Evolutionary conservation across 2,797 vertebrate genomes (phyloP), one percentile per base, ranked within the genome.

Genomic region (Jordanella pulchra): DNA sequence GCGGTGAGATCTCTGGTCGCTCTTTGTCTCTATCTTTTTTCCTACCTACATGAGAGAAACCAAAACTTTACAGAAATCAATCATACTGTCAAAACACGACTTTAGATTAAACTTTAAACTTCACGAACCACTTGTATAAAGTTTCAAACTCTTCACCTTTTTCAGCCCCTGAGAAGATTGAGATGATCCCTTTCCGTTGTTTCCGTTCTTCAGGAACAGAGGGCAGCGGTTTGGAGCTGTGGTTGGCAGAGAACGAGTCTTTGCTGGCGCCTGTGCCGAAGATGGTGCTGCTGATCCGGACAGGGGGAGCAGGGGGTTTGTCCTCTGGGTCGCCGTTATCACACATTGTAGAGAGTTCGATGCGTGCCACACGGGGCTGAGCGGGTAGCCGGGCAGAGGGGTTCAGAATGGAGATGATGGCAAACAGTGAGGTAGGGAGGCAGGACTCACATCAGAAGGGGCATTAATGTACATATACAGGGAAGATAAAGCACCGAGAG

Each of bases 261-360:
- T 99, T 97, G 87, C 97, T 95, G 44, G 93, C 89, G 32, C 93
- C 84, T 0, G 94, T 92, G 84, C 95, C 96, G 88, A 99, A 96
- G 88, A 97, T 97, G 56, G 94, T 94, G 48, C 97, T 99, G 92
- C 95, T 97, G 94, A 98, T 96, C 64, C 98, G 94, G 84, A 99
- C 97, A 0, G 98, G 97, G 83, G 98, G 97, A 21, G 98, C 97
- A 1, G 97, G 98, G 44, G 98, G 97, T 79, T 98, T 99, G 89
- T 99, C 98, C 93, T 99, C 97, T 27, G 97, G 90, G 90, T 97
- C 97, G 85, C 96, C 96, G 91, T 98, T 98, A 93, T 98, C 97
- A 92, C 95, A 97, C 97, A 99, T 98, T 84, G 84, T 87, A 81
- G 82, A 48, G 14, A 72, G 78, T 86, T 76, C 10, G 78, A 18